Conservation (phyloP, 1,140 invertebrate species). For the fruit fly (Drosophila melanogaster) region Release_6_plus_ISO1_MT NT_033777.3:8455001-8455500, state of each 20-base stretch:
- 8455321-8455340: constrained; percentile 8
- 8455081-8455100: constrained; percentile 71
- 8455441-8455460: background rate
- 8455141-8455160: constrained; percentile 43
- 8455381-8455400: constrained; percentile 28
- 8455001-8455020: constrained; percentile 59
- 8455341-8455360: constrained; percentile 21
- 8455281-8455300: constrained; percentile 32
- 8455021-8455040: constrained; percentile 34
- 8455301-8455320: background rate
- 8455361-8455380: constrained; percentile 24
- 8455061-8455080: constrained; percentile 82
- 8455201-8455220: constrained; percentile 76
- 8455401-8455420: constrained; percentile 28
- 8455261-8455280: constrained; percentile 7
- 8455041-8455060: constrained; percentile 54
- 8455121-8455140: constrained; percentile 73
- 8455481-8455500: constrained; percentile 35
- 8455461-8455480: constrained; percentile 41
- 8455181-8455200: constrained; percentile 44
- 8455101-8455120: constrained; percentile 43
- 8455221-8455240: constrained; percentile 55
- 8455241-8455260: constrained; percentile 62
- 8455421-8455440: background rate
- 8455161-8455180: constrained; percentile 37